These are phyloP conservation scores for Electrophaes corylata DNA, from an alignment of 2,888 invertebrate species.

Conservation along the genomic window DNA sequence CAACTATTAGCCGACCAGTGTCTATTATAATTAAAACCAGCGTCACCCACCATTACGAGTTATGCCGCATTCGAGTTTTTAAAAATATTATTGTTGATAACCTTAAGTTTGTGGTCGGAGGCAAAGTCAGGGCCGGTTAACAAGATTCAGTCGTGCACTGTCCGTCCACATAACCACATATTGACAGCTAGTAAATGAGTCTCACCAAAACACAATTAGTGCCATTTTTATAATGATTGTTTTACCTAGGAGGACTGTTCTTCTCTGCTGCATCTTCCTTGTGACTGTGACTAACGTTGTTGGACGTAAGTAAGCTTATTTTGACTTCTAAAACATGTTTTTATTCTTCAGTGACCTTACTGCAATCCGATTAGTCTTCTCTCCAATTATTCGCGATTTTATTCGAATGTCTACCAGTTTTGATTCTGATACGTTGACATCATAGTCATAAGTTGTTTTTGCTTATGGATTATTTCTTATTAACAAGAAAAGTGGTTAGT, in stretches of 20 bases:
- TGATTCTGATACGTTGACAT: constrained; percentile 19
- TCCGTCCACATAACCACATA: constrained; percentile 53
- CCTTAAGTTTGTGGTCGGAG: constrained; percentile 58
- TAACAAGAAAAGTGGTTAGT: constrained; percentile 2
- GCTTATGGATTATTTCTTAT: not conserved
- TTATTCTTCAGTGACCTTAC: constrained; percentile 47
- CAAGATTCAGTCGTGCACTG: constrained; percentile 60
- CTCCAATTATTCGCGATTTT: constrained; percentile 37
- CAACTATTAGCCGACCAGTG: constrained; percentile 29
- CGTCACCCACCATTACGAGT: constrained; percentile 39
- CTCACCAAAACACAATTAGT: constrained; percentile 38
- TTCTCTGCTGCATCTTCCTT: constrained; percentile 44
- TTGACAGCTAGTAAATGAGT: constrained; percentile 39
- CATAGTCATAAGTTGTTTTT: constrained; percentile 8
- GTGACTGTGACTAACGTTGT: constrained; percentile 39
- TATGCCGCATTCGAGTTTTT: constrained; percentile 47
- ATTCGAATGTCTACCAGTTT: constrained; percentile 22
- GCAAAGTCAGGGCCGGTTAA: constrained; percentile 58
- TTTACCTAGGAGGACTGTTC: constrained; percentile 39
- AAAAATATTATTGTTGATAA: constrained; percentile 65
- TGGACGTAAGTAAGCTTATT: constrained; percentile 53
- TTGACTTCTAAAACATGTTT: constrained; percentile 16
- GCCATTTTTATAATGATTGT: constrained; percentile 48
- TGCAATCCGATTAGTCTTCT: constrained; percentile 32
- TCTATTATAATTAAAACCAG: constrained; percentile 44